Evolutionary conservation across 2,888 invertebrate genomes (phyloP).

Genomic region (Hirudinaria manillensis): DNA sequence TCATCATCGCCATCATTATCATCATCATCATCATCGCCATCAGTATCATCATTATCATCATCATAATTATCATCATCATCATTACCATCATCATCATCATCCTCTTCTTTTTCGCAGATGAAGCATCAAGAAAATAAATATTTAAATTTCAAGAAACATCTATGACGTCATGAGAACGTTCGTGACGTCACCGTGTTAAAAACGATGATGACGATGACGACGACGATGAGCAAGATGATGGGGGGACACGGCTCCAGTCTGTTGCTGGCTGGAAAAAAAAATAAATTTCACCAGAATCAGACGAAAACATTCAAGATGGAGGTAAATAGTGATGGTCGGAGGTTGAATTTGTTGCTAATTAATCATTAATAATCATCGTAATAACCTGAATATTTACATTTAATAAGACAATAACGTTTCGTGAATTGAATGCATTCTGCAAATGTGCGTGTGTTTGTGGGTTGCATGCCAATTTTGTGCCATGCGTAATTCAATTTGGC

Average conservation of each 20-base stretch:
- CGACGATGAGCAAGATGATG: constrained; percentile 1
- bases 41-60: constrained; percentile 13
- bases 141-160: too few relatives aligned
- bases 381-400: too few relatives aligned
- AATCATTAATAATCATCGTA: too few relatives aligned
- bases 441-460: too few relatives aligned
- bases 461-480: too few relatives aligned
- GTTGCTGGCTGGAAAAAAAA: background rate
- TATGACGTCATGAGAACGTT: background rate
- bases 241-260: background rate
- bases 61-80: constrained; percentile 15
- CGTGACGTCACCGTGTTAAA: background rate
- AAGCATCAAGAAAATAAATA: background rate
- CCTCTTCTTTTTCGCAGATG: too few relatives aligned
- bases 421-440: too few relatives aligned
- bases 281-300: background rate
- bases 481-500: too few relatives aligned
- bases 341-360: too few relatives aligned
- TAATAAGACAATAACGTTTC: too few relatives aligned
- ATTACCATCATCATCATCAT: background rate
- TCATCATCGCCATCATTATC: constrained; percentile 18
- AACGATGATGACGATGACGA: constrained; percentile 1
- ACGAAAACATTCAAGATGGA: too few relatives aligned
- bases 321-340: too few relatives aligned
- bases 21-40: constrained; percentile 3